A percentile compares a stretch with the other conserved stretches of the same genome.
Conservation (phyloP, 2,113 vertebrate genomes). For the Peucedramus taeniatus region DNA sequence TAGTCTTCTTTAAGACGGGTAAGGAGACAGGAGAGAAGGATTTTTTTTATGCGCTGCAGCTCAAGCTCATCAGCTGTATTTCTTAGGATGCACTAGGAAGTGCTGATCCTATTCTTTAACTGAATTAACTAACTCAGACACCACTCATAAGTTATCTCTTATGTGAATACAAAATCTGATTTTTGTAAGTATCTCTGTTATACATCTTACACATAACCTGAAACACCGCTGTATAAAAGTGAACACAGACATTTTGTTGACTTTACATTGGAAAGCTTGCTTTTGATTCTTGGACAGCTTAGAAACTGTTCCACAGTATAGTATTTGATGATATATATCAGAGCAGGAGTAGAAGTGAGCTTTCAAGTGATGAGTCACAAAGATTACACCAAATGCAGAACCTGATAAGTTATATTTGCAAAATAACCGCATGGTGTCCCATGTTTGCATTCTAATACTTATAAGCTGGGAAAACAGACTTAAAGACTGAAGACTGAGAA, state of each 20-base stretch:
- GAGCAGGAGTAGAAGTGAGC: neutral
- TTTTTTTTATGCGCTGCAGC: neutral
- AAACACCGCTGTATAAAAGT: neutral
- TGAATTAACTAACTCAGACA: neutral
- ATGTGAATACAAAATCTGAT: neutral
- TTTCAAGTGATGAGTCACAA: neutral
- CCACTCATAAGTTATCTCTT: neutral
- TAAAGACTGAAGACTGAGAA: neutral
- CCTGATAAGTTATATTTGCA: neutral
- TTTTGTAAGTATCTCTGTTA: neutral
- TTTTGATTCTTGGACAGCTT: neutral
- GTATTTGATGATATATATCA: neutral
- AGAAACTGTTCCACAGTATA: neutral
- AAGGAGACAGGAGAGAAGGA: neutral
- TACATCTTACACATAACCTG: neutral
- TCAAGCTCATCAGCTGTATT: neutral
- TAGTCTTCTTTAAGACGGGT: neutral
- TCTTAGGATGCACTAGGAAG: neutral
- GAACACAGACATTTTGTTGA: neutral
- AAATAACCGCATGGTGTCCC: neutral
- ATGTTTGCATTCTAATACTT: neutral
- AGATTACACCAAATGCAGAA: neutral
- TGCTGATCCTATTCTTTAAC: neutral
- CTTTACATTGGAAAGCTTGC: neutral
- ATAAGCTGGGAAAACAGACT: neutral